Base-by-base conservation (phyloP, 2,113 vertebrate genomes). In the Brachypteracias leptosomus region DNA sequence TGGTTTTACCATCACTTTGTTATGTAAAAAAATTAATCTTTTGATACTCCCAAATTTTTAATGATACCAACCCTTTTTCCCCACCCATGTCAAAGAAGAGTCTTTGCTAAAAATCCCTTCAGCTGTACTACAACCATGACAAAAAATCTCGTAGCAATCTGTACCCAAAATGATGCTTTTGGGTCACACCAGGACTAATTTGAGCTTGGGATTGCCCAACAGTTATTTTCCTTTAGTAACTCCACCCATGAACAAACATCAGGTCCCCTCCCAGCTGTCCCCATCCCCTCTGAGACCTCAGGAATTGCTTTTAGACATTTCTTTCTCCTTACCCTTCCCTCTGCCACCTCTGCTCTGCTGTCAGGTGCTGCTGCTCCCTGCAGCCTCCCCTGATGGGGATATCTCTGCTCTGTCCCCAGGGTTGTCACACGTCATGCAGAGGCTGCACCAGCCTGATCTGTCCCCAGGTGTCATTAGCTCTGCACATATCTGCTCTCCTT, bases 191-290 rank as follows among this genome's bases (percentile, higher is more conserved):
- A 28, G 38, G 67, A 47, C 15, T 72, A 13, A 73, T 59, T 71
- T 59, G 36, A 51, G 40, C 22, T n/a, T 40, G n/a, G 21, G 38
- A 6, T 28, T 46, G 38, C 40, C 68, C 35, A n/a, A 4, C 20
- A n/a, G 11, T 61, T 22, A 26, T 51, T 73, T 55, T 24, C 61
- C 22, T 82, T 42, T n/a, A 42, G 12, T 17, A 35, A 13, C 67
- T 70, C 26, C 71, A 44, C 19, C 2, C 22, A 25, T 4, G 55
- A 73, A 20, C 36, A 33, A 58, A 4, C 0, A 25, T 19, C 44
- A 25, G 0, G 1, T 7, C 6, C 14, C 49, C 58, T 63, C 0
- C 0, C 14, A 29, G 29, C 18, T 26, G 42, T 10, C 47, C 76
- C 58, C 24, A 16, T 28, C 24, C 47, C 29, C 25, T 14, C 58